Percentiles rank a stretch among this genome's conserved stretches.
Conservation (phyloP, 2,113 vertebrate genomes). For the Rhinoderma darwinii region DNA sequence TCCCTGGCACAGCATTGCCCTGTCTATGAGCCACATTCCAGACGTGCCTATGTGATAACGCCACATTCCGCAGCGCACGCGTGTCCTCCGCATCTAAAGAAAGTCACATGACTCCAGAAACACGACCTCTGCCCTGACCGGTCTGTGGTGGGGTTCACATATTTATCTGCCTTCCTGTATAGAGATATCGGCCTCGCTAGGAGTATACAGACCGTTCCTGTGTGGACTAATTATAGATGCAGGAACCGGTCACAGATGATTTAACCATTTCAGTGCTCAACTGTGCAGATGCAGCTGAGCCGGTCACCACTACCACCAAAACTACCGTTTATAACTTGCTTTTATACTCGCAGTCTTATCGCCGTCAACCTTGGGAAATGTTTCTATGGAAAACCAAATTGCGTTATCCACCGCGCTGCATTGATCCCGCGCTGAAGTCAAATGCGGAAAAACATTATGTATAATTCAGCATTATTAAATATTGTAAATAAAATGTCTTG, state of each 20-base stretch:
- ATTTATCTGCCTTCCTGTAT: conserved; percentile 21
- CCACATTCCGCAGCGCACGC: neutral
- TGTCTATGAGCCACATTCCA: conserved; percentile 18
- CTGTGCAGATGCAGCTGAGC: too few species aligned
- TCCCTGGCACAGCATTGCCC: neutral
- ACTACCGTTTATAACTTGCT: too few species aligned
- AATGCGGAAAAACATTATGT: too few species aligned
- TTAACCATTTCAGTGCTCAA: neutral
- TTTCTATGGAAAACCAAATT: too few species aligned
- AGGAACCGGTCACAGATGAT: neutral
- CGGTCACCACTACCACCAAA: too few species aligned
- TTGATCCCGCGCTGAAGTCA: too few species aligned
- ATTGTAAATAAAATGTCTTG: too few species aligned
- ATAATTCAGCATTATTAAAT: too few species aligned
- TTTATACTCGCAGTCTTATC: too few species aligned
- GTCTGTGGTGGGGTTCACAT: neutral
- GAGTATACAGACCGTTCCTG: neutral
- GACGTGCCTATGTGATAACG: conserved; percentile 17
- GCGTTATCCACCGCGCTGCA: too few species aligned
- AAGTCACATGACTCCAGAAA: neutral
- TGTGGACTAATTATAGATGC: neutral
- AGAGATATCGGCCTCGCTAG: neutral
- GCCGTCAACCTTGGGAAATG: too few species aligned
- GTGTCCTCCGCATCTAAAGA: neutral
- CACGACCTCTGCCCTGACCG: neutral